Base-by-base conservation (phyloP, 2,113 vertebrate genomes). In the Pollachius pollachius region DNA sequence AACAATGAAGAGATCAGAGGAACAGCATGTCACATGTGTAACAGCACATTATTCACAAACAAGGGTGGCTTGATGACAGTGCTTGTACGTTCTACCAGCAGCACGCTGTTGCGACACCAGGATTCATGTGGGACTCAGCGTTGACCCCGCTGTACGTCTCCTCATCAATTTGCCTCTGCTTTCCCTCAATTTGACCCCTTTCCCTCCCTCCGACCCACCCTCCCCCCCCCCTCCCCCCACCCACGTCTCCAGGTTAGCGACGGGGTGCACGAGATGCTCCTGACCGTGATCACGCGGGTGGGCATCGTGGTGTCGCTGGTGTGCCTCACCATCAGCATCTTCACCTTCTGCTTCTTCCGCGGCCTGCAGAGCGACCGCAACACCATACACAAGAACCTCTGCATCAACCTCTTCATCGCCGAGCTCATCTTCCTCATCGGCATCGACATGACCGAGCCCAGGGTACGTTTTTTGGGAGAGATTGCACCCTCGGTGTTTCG, bases 281-380 rank as follows among this genome's bases (percentile, higher is more conserved):
- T 99, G 76, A 95, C 91, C 1, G 94, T 98, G 90, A 98, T 99
- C 92, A 99, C 95, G 61, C 95, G 95, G 69, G 96, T 98, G 52
- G 97, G 97, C 80, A 97, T 99, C 58, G 94, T 96, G 79, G 94
- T 98, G 82, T 98, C 96, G 72, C 95, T 99, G 3, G 93, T 99
- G 86, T 98, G 97, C 90, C 93, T 99, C 84, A 91, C 92, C 79
- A 94, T 99, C 89, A 96, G 96, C 93, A 96, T 99, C 93, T 98
- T 98, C 90, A 99, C 97, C 71, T 99, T 99, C 93, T 98, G 96
- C 92, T 99, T 99, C 88, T 99, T 99, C 94, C 94, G 96, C 64
- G 97, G 97, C 76, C 94, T 99, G 52, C 97, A 99, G 89, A 98
- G 95, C 30, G 97, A 99, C 85, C 96, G 97, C 75, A 99, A 99